Evolutionary conservation across 2,888 invertebrate species (phyloP).

Genomic region (Morpho helenor): DNA sequence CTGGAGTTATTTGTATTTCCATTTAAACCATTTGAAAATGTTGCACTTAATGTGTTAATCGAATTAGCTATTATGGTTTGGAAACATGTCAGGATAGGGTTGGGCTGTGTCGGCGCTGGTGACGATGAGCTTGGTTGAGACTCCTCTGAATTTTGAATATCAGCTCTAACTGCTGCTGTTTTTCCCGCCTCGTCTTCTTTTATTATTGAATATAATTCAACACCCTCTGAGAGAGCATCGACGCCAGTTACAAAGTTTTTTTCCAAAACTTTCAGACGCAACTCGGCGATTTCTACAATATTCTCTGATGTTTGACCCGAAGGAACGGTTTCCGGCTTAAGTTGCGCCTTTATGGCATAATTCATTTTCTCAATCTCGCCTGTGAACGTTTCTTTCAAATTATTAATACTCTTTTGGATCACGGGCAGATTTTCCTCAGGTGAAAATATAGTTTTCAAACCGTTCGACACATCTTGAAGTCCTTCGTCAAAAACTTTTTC

Average conservation of each 20-base stretch:
- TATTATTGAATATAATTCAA: conserved; percentile 42
- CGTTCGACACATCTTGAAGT: conserved; percentile 44
- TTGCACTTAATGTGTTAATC: conserved; percentile 17
- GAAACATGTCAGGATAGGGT: background rate
- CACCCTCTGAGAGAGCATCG: conserved; percentile 47
- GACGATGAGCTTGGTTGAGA: background rate
- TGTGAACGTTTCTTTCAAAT: conserved; percentile 46
- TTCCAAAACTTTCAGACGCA: conserved; percentile 39
- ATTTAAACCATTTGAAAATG: conserved; percentile 30
- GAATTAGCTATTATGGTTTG: conserved; percentile 30
- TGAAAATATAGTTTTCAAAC: conserved; percentile 45
- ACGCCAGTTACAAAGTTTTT: conserved; percentile 51
- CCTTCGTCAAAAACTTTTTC: conserved; percentile 40
- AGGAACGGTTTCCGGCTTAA: conserved; percentile 33
- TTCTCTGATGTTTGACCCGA: conserved; percentile 18
- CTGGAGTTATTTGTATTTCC: too few species aligned
- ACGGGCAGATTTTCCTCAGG: conserved; percentile 45
- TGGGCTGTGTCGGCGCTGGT: background rate
- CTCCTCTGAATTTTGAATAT: background rate
- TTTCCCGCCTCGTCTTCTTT: conserved; percentile 38
- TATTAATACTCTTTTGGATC: conserved; percentile 47
- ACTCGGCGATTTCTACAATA: conserved; percentile 32
- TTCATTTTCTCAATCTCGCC: conserved; percentile 53
- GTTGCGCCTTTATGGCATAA: conserved; percentile 43
- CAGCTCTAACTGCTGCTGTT: conserved; percentile 9